Evolutionary conservation across 2,797 vertebrate genomes (phyloP), one percentile per base, ranked within the genome.

Genomic region (Paedocypris micromegethes): DNA sequence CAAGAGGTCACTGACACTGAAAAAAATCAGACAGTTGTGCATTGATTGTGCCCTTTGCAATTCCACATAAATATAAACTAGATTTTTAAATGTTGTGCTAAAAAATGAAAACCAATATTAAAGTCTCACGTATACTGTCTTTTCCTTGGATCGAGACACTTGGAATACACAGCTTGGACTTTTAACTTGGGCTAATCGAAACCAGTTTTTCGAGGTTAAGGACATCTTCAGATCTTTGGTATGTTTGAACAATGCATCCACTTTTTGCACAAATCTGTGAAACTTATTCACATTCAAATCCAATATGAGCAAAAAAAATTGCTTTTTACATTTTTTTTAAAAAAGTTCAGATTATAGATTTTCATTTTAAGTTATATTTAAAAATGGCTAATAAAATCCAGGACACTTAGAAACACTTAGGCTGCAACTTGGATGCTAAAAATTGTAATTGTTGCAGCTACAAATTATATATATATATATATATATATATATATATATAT

Each of bases 301-400:
- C 44, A 8, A 55, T 52, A 61, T 53, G 42, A 62, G 50, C 54
- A 2, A 61, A 56, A 49, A 55, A 3, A 53, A 47, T n/a, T 4
- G 2, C 5, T 44, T 52, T 53, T 59, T 49, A n/a, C 6, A 3
- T 50, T 51, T 58, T 8, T 54, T 61, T 58, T 63, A n/a, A 39
- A 5, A 45, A 64, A 60, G 5, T 67, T 57, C 60, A 54, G 5
- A 9, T 49, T 60, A 70, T 41, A 52, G 45, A 43, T 60, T 72
- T 79, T 61, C 72, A 72, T 44, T 61, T 63, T 76, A 73, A 50
- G 55, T 9, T 66, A 58, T 63, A 58, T 56, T 66, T 60, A 64
- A 60, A 72, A 72, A 72, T 58, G 44, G 56, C 49, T 58, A 77
- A 79, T 82, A 80, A 82, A 78, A 81, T 23, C 23, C 23, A 23